These are phyloP conservation scores for Henricia sp. DNA, from an alignment of 53 echinoderm and acorn worm genomes.

Conservation along the genomic window DNA sequence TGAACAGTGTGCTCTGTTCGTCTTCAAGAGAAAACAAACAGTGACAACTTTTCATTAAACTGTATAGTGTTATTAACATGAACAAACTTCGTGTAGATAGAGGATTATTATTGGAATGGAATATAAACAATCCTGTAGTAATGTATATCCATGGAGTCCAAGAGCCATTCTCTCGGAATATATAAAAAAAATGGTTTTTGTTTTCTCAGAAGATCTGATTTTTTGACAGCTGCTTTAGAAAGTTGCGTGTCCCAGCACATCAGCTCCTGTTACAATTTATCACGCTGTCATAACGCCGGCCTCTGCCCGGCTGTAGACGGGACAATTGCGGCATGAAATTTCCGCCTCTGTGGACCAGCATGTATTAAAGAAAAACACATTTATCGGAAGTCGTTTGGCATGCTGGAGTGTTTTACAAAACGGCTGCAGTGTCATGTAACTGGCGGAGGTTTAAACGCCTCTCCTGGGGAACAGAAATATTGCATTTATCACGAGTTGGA, in stretches of 20 bases:
- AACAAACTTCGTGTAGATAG: too few species aligned
- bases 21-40: too few species aligned
- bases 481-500: slow-evolving; percentile 33
- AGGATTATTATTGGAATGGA: too few species aligned
- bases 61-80: too few species aligned
- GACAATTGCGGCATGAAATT: slow-evolving; percentile 18
- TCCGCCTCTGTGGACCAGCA: slow-evolving; percentile 33
- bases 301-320: slow-evolving; percentile 1
- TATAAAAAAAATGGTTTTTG: too few species aligned
- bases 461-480: slow-evolving; percentile 32
- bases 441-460: slow-evolving; percentile 1
- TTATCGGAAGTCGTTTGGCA: slow-evolving; percentile 62
- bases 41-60: too few species aligned
- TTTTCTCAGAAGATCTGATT: slow-evolving; percentile 1
- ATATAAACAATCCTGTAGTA: too few species aligned
- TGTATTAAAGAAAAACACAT: slow-evolving; percentile 62
- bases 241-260: slow-evolving; percentile 30
- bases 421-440: slow-evolving; percentile 44
- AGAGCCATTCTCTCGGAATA: too few species aligned
- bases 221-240: slow-evolving; percentile 38
- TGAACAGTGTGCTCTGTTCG: too few species aligned
- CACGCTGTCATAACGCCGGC: slow-evolving; percentile 36
- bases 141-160: too few species aligned
- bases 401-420: slow-evolving; percentile 49
- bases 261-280: slow-evolving; percentile 49